Evolutionary conservation across 2,888 invertebrate species (phyloP), one percentile per base, ranked within the genome.

Genomic region (Agriopis leucophaearia): DNA sequence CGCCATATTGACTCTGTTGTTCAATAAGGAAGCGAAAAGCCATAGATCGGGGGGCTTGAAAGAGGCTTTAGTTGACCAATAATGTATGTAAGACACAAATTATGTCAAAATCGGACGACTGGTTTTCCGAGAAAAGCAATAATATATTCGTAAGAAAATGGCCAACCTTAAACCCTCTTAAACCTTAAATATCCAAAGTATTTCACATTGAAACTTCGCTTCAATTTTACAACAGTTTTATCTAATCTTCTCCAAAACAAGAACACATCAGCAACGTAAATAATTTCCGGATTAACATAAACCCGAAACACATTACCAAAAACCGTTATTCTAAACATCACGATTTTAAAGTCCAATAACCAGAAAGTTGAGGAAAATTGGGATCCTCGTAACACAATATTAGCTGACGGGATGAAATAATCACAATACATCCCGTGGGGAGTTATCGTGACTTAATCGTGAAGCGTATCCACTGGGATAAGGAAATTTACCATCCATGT

Each of bases 321-420:
- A 45, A 54, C 52, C 51, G 58, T 64, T 62, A 55, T 51, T 56
- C 60, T 36, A 16, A 64, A 61, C 57, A 64, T 69, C 48, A 52
- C 40, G 40, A 64, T 61, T 69, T 69, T 64, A 69, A 69, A 64
- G 60, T 61, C 61, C 57, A 69, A 56, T 60, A 54, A 61, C 50
- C 54, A 36, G 60, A 61, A 66, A 66, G 66, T 66, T 66, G n/a
- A 7, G 18, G 60, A 60, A 68, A 60, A 40, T 64, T 64, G 47
- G 60, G 40, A n/a, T 52, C 61, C 60, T 64, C 59, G 61, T 51
- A 62, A 66, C 57, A 57, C 16, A 66, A 61, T 56, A 64, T 56
- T 64, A 51, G 50, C 44, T 59, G 59, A 36, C 51, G 59, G 57
- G 57, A 57, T 69, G 55, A 61, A 69, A 64, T 69, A 52, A 69